A percentile compares a stretch with the other conserved stretches of the same genome.
phyloP scores from a whole-genome alignment of 2,797 vertebrate genomes.

The Pseudotriccus pelzelni region DNA sequence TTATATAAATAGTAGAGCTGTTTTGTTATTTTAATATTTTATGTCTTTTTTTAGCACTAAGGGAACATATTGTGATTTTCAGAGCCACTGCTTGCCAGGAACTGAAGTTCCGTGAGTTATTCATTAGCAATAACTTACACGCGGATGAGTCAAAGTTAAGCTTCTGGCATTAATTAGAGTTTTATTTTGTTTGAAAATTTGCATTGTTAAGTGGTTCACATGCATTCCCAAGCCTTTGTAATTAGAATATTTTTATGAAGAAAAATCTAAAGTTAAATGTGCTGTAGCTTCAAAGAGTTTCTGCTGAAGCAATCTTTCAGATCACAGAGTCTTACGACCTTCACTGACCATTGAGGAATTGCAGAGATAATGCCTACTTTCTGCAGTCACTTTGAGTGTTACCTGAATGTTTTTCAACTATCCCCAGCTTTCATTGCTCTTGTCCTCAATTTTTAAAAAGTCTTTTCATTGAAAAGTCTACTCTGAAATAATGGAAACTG shows the following conservation, averaged over 20 bases:
- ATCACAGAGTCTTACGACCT: not conserved
- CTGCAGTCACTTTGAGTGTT: not conserved
- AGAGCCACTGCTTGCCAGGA: not conserved
- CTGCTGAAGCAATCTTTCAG: not conserved
- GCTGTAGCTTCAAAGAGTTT: not conserved
- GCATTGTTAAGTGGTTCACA: not conserved
- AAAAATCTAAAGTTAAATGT: not conserved
- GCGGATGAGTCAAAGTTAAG: not conserved
- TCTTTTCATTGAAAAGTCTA: not conserved
- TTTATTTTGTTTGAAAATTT: slow-evolving; percentile 36
- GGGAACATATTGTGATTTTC: not conserved
- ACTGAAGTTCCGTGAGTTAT: not conserved
- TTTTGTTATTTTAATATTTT: not conserved
- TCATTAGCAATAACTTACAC: not conserved
- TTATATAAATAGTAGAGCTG: not conserved
- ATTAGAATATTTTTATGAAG: not conserved
- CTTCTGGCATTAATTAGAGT: not conserved
- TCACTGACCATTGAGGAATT: not conserved
- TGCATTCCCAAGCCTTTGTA: not conserved
- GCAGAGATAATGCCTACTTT: not conserved
- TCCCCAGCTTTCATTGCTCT: not conserved
- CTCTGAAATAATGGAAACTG: not conserved
- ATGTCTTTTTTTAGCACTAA: not conserved
- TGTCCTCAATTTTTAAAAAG: not conserved
- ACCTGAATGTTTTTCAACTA: not conserved